Percentiles rank a stretch among this genome's conserved stretches.
Evolutionary conservation across 2,113 vertebrate species (phyloP).

Genomic region (Pavo muticus): DNA sequence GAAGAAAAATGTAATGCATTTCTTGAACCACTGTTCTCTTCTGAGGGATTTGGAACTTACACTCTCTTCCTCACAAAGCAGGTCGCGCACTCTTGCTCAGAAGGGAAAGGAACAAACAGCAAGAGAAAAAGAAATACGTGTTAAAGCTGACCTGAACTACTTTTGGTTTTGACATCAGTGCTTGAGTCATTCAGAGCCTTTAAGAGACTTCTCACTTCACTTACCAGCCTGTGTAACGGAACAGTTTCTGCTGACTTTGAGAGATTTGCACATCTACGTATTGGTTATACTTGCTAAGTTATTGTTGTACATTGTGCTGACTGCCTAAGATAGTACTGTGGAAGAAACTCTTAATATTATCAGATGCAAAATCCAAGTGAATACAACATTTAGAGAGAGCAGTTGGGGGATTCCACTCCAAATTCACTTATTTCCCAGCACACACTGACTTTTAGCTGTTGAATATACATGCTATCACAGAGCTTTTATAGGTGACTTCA

Average conservation of each 20-base stretch:
- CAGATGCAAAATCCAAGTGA: not conserved
- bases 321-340: not conserved
- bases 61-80: not conserved
- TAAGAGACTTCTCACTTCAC: not conserved
- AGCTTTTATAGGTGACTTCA: not conserved
- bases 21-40: not conserved
- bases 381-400: not conserved
- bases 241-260: not conserved
- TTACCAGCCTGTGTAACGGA: not conserved
- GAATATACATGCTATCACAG: not conserved
- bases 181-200: not conserved
- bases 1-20: not conserved
- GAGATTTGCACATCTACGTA: not conserved
- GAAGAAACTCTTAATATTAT: not conserved
- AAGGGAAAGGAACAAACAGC: not conserved
- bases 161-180: not conserved
- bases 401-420: not conserved
- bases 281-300: not conserved
- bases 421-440: not conserved
- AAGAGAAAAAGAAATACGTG: not conserved
- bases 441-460: not conserved
- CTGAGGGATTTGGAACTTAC: not conserved
- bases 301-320: not conserved
- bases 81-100: not conserved
- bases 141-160: not conserved